Conservation (phyloP, 2,888 invertebrate genomes). For the Acheta domesticus region DNA sequence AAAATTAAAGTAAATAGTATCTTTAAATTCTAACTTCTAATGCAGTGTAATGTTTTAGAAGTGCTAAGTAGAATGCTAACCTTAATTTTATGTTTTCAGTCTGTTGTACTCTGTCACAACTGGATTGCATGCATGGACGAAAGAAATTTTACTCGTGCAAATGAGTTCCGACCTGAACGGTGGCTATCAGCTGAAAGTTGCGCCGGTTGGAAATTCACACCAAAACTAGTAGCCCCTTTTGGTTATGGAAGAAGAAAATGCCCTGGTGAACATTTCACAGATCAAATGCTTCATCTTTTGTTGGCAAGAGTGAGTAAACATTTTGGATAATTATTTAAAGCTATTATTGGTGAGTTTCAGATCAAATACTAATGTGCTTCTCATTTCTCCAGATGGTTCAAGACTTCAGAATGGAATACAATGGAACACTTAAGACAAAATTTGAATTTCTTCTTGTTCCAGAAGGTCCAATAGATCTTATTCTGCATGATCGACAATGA, state of each 20-base stretch:
- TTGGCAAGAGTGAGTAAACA: conserved; percentile 61
- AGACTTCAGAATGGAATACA: conserved; percentile 66
- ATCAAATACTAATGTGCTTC: background rate
- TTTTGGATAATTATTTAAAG: background rate
- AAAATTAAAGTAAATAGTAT: background rate
- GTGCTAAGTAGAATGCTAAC: background rate
- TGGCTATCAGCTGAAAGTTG: conserved; percentile 60
- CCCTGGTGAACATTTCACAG: conserved; percentile 80
- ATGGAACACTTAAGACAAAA: conserved; percentile 66
- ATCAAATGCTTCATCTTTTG: conserved; percentile 69
- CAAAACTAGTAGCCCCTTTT: conserved; percentile 71
- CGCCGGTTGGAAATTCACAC: conserved; percentile 50
- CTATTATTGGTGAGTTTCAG: background rate
- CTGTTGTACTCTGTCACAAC: conserved; percentile 75
- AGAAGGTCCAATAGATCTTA: conserved; percentile 66
- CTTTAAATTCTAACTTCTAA: background rate
- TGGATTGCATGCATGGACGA: conserved; percentile 76
- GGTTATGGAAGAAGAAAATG: conserved; percentile 77
- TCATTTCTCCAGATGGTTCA: conserved; percentile 58
- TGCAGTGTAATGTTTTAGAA: too few relatives aligned
- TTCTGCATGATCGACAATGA: conserved; percentile 50
- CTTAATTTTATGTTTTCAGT: conserved; percentile 49
- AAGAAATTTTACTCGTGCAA: conserved; percentile 68
- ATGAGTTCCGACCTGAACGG: conserved; percentile 70
- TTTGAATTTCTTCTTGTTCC: conserved; percentile 81